Evolutionary conservation across 1,140 invertebrate genomes (phyloP), one percentile per base, ranked within the genome.

Genomic region (Aplysia californica): DNA sequence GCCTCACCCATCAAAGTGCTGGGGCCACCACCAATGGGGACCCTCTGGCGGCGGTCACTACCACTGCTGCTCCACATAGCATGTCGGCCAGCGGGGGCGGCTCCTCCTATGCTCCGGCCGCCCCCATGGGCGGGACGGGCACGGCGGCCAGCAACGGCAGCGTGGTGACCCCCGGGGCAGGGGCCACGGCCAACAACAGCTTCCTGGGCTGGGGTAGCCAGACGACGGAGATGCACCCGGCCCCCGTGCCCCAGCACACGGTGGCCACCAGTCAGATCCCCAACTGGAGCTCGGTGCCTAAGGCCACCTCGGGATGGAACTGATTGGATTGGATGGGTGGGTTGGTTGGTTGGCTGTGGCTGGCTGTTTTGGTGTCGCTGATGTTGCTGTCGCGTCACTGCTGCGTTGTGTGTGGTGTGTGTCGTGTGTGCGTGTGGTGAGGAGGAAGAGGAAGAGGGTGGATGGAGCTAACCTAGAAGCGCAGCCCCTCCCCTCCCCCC

Each of bases 1-100:
- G 80, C 29, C 76, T 83, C 33, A 82, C 80, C 26, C 81, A 84
- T 55, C 83, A 83, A 36, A 70, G 77, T 64, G 80, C 77, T 15
- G 69, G 68, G 35, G 74, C 74, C 20, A 75, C 73, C 33, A 79
- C 75, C 59, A 75, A 79, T 65, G 77, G 71, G 39, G 74, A 70
- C 38, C 55, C 44, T 4, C 33, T 76, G 64, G 77, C 64, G 29
- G 72, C 55, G 39, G 58, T 41, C 23, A 75, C 72, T 18, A 75
- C 72, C 41, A 75, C 59, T 29, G 61, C 72, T 21, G 72, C 72
- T 33, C 72, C 72, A n/a, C 72, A 41, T 35, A 64, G 61, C 18
- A 10, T 18, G 10, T 18, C 10, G 10, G 66, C 55, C 39, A 65
- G 59, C 38, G 10, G 44, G 44, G 10, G n/a, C n/a, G 44, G 10